phyloP scores from a whole-genome alignment of 2,888 invertebrate genomes.

The Temnothorax unifasciatus region DNA sequence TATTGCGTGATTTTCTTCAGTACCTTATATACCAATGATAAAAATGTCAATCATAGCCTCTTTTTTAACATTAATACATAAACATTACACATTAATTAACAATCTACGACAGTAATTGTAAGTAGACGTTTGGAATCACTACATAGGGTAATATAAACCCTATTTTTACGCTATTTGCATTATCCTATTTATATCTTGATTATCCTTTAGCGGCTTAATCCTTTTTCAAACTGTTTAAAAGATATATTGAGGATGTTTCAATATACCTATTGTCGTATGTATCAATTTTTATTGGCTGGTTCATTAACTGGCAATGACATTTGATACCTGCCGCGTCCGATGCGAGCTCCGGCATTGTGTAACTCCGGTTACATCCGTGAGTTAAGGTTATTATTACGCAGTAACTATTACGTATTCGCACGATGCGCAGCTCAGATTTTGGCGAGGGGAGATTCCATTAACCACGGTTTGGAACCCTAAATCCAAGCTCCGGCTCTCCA shows the following conservation, averaged over 20 bases:
- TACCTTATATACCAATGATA: neutral
- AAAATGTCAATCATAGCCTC: neutral
- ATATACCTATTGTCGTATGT: neutral
- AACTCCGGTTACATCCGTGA: slow-evolving; percentile 29
- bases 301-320: slow-evolving; percentile 26
- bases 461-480: slow-evolving; percentile 37
- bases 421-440: slow-evolving; percentile 45
- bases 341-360: slow-evolving; percentile 6
- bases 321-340: slow-evolving; percentile 25
- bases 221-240: neutral
- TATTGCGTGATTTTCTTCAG: neutral
- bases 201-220: neutral
- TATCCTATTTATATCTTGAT: neutral
- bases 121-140: neutral
- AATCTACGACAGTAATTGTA: neutral
- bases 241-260: neutral
- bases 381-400: slow-evolving; percentile 51
- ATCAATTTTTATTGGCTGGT: neutral
- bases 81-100: neutral
- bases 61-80: neutral
- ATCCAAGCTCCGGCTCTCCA: neutral
- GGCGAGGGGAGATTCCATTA: slow-evolving; percentile 49
- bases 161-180: neutral
- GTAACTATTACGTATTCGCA: slow-evolving; percentile 49
- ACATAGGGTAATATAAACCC: neutral